These are phyloP conservation scores for Datnioides undecimradiatus DNA, from an alignment of 2,113 vertebrate species.

Conservation along the genomic window DNA sequence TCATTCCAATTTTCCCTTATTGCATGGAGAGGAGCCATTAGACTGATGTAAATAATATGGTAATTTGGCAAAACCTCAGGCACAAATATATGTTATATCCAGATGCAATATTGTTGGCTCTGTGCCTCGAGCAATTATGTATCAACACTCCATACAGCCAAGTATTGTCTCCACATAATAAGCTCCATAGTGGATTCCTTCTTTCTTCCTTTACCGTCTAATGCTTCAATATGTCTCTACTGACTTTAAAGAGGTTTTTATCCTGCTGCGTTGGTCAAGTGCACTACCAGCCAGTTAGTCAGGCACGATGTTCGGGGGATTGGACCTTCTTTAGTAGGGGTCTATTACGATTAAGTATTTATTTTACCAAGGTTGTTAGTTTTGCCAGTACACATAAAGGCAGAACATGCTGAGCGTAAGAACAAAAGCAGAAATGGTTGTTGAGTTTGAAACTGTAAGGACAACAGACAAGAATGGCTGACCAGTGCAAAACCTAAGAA, in stretches of 20 bases:
- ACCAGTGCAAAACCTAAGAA: background rate
- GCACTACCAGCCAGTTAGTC: background rate
- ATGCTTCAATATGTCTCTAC: background rate
- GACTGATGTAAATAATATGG: constrained; percentile 63
- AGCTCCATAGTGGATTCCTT: constrained; percentile 9
- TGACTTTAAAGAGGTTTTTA: constrained; percentile 1
- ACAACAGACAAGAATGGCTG: background rate
- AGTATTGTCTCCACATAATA: constrained; percentile 35
- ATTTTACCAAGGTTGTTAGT: background rate
- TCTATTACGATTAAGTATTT: background rate
- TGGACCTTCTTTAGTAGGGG: background rate
- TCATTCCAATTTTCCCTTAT: constrained; percentile 34
- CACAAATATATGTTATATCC: constrained; percentile 44
- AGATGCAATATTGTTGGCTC: constrained; percentile 49
- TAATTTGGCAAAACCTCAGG: constrained; percentile 53
- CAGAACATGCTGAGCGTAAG: constrained; percentile 2
- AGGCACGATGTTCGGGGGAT: background rate
- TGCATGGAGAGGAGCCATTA: constrained; percentile 29
- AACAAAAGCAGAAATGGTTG: background rate
- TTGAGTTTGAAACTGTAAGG: background rate
- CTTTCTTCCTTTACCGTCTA: background rate
- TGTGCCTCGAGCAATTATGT: constrained; percentile 35
- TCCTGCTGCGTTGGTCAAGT: constrained; percentile 1
- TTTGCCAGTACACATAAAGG: background rate
- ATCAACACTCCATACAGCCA: constrained; percentile 12